phyloP scores from a whole-genome alignment of 2,113 vertebrate genomes.

The Corythaixoides concolor region DNA sequence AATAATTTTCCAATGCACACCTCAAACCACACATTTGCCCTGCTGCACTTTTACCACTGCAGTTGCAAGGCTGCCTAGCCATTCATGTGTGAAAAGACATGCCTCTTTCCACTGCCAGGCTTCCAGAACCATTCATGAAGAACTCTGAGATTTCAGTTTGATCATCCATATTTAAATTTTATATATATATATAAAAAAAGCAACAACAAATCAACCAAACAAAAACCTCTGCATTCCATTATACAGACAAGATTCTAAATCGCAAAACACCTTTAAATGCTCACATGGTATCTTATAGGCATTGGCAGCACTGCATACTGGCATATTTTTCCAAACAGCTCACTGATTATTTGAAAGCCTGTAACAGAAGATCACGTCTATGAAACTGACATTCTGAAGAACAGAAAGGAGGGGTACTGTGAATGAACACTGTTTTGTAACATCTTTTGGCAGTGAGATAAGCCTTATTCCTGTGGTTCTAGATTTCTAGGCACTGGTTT shows the following conservation, averaged over 20 bases:
- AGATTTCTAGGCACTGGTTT: not conserved
- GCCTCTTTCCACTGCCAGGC: not conserved
- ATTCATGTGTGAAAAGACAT: not conserved
- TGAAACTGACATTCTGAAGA: not conserved
- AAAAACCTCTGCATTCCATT: not conserved
- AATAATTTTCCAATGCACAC: not conserved
- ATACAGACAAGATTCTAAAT: not conserved
- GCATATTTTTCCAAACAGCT: not conserved
- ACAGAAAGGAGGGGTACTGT: not conserved
- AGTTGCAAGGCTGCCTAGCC: not conserved
- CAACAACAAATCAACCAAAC: not conserved
- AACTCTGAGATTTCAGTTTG: not conserved
- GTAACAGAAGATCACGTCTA: not conserved
- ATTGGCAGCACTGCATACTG: not conserved
- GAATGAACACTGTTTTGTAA: not conserved
- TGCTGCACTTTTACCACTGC: not conserved
- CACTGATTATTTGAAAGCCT: not conserved
- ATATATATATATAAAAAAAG: not conserved
- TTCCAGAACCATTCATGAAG: not conserved
- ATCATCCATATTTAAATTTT: not conserved
- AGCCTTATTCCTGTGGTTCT: not conserved
- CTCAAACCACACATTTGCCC: not conserved
- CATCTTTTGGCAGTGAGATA: not conserved
- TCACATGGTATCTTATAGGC: not conserved
- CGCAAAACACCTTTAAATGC: not conserved